These are phyloP conservation scores for Brachyalestes nurse DNA, from an alignment of 2,797 vertebrate species.

Conservation along the genomic window DNA sequence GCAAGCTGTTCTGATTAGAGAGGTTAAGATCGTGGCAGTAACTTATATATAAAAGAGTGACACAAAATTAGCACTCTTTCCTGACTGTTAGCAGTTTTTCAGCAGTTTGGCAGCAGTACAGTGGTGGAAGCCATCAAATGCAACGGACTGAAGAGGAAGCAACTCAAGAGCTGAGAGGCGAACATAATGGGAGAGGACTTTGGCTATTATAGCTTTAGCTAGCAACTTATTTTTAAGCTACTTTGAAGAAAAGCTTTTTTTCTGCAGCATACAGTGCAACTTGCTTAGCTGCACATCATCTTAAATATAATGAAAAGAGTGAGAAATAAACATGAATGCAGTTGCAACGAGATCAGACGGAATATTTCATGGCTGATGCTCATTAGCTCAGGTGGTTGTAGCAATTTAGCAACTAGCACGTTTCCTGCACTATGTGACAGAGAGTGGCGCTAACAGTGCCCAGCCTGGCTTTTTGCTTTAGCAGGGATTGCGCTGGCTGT, in stretches of 20 bases:
- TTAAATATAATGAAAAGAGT: too few relatives aligned
- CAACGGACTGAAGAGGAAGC: too few relatives aligned
- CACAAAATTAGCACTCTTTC: background rate
- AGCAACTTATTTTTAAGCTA: too few relatives aligned
- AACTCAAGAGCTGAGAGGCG: background rate
- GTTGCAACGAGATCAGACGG: background rate
- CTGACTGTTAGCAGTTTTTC: background rate
- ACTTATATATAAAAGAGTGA: background rate
- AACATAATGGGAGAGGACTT: background rate
- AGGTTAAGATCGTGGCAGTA: background rate
- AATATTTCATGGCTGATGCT: background rate
- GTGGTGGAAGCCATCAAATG: too few relatives aligned
- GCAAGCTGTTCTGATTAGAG: too few relatives aligned
- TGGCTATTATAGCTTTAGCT: too few relatives aligned
- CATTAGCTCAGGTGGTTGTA: conserved; percentile 2
- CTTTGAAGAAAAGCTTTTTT: too few relatives aligned
- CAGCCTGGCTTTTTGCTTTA: conserved; percentile 29
- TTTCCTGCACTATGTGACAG: conserved; percentile 11
- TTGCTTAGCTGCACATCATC: too few relatives aligned
- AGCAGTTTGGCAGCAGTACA: too few relatives aligned
- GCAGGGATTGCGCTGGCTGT: conserved; percentile 39
- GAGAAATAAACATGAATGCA: background rate
- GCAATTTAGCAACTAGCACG: background rate
- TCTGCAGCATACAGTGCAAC: too few relatives aligned
- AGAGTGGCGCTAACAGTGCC: conserved; percentile 33